Evolutionary conservation across 1,140 invertebrate species (phyloP), one percentile per base, ranked within the genome.

Genomic region (Ectropis grisescens): DNA sequence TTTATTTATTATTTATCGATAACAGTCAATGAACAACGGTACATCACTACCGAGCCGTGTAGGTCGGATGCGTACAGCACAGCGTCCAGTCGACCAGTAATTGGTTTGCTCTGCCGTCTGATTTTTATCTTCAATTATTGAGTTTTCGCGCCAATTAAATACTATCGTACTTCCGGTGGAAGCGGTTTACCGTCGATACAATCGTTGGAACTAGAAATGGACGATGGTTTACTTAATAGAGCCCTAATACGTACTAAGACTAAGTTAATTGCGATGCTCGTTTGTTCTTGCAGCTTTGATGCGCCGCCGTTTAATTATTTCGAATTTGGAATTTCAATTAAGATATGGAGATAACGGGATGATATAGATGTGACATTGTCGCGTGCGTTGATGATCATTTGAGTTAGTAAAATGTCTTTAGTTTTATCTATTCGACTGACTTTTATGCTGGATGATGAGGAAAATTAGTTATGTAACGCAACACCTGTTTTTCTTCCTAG

Each of bases 61-160:
- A 47, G 59, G 65, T 57, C 53, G 58, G 47, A 62, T 59, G 61
- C 66, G 58, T 53, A 54, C 50, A 51, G 57, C 58, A 64, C 67
- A 65, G 48, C 39, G 51, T 50, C 51, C n/a, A n/a, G n/a, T 19
- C 62, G 54, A 50, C 49, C 67, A 45, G 68, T 78, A 78, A 78
- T 75, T 75, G 70, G 70, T 70, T 48, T 47, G 47, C 55, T 54
- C 57, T 37, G 36, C 40, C 51, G 45, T 49, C 58, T 64, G 74
- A 79, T 79, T 79, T 72, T 75, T 79, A 79, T 79, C 74, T 67
- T 33, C 66, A 68, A 67, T 79, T 75, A 79, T 79, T 79, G 70
- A 72, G 64, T 79, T 79, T 79, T 79, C 74, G 69, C 74, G 68
- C 70, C 72, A 79, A 79, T 79, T 79, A 78, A 69, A 75, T 62